These are phyloP conservation scores for Andrena trimmerana DNA, from an alignment of 2,888 invertebrate genomes.

Conservation along the genomic window DNA sequence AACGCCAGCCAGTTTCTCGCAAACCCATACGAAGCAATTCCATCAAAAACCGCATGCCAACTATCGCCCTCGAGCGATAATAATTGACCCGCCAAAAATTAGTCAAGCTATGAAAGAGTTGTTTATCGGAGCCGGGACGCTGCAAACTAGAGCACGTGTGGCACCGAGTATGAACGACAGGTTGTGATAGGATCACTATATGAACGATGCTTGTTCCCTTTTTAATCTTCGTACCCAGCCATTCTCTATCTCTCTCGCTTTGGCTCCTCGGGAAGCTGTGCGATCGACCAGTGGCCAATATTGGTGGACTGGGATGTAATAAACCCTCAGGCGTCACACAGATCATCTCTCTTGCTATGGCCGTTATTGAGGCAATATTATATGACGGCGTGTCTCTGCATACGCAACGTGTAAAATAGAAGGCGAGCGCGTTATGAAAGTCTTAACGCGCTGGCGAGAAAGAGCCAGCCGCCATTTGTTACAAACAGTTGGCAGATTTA, in stretches of 20 bases:
- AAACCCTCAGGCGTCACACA: slow-evolving; percentile 69
- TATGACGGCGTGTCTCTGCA: slow-evolving; percentile 64
- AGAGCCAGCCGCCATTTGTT: neutral
- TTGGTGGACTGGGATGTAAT: slow-evolving; percentile 71
- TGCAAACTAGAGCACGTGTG: slow-evolving; percentile 34
- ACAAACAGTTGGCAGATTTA: no score
- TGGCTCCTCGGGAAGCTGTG: slow-evolving; percentile 43
- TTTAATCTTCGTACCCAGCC: slow-evolving; percentile 43
- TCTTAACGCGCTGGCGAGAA: slow-evolving; percentile 17
- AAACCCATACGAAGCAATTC: neutral
- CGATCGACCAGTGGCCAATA: slow-evolving; percentile 75
- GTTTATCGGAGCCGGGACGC: slow-evolving; percentile 23
- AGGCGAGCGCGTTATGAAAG: slow-evolving; percentile 43
- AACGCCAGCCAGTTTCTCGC: neutral
- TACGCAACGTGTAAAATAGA: slow-evolving; percentile 58
- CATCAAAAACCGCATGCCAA: neutral
- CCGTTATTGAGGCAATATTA: slow-evolving; percentile 74
- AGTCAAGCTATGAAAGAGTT: slow-evolving; percentile 31
- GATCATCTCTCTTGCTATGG: slow-evolving; percentile 59
- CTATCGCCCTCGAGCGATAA: neutral
- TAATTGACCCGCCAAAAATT: slow-evolving; percentile 28
- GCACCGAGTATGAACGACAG: slow-evolving; percentile 31
- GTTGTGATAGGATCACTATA: slow-evolving; percentile 42
- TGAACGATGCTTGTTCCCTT: slow-evolving; percentile 32
- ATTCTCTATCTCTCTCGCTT: slow-evolving; percentile 12